Base-by-base conservation (phyloP, 2,113 vertebrate genomes). In the Cyphomyrus plagiostoma region DNA sequence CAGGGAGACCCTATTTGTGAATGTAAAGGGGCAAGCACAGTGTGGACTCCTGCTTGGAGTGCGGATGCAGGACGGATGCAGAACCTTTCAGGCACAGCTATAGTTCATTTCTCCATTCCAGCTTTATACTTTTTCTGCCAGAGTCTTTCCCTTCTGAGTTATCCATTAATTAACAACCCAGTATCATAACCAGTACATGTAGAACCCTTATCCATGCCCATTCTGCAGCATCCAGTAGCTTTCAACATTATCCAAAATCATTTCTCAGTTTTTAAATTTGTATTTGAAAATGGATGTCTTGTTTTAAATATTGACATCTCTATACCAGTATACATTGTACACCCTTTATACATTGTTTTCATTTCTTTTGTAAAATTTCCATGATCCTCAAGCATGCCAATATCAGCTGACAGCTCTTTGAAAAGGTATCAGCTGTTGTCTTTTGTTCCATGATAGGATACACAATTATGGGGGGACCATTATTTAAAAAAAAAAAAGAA, bases 321-420 rank as follows among this genome's bases (percentile, higher is more conserved):
- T 96, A 96, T 95, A 94, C 96, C 95, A 96, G 95, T 95, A 96
- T 88, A 88, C 30, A 50, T 95, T 90, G 26, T 90, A 96, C 95
- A 98, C 98, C 99, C 98, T 99, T 98, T 99, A 95, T 95, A 95
- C 93, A 94, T 94, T 96, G 93, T 94, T 92, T 94, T 89, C 15
- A 52, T 45, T 92, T 93, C 92, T 92, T 56, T 93, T 94, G 92
- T 92, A 91, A 95, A 96, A 95, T 95, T 96, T 97, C 96, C 96
- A 96, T 77, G 93, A 95, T 95, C 94, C 96, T 96, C 94, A 95
- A 95, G 94, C 95, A 95, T 96, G 96, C 95, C 93, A 96, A 96
- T 95, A 94, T 92, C 94, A 95, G 95, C 95, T 93, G 92, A 95
- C 94, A 94, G 92, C 94, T 94, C 90, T 92, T 89, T 56, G 26